Percentiles rank a stretch among this genome's conserved stretches.
Evolutionary conservation across 1,140 invertebrate species (phyloP).

Genomic region (Venturia canescens): DNA sequence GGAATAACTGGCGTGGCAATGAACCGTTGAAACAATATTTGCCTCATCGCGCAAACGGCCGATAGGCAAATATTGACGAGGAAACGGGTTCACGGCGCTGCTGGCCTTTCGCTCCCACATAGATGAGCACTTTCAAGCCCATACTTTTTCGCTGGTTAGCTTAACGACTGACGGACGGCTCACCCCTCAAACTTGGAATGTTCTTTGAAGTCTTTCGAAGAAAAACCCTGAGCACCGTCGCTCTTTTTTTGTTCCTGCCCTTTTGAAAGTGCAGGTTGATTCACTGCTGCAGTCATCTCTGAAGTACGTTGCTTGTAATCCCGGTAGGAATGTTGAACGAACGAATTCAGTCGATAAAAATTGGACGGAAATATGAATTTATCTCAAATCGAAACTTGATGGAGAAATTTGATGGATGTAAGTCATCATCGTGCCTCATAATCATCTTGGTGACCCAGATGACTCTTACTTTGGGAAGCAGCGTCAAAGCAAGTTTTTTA

Average conservation of each 20-base stretch:
- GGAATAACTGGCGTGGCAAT: conserved; percentile 19
- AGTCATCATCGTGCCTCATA: too few relatives aligned
- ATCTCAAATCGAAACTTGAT: too few relatives aligned
- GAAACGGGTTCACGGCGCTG: neutral
- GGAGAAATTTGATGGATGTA: too few relatives aligned
- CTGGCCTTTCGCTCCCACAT: neutral
- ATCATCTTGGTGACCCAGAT: too few relatives aligned
- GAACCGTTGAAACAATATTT: conserved; percentile 22
- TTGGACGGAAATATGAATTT: too few relatives aligned
- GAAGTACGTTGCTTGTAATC: neutral
- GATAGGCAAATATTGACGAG: conserved; percentile 5
- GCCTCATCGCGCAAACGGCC: conserved; percentile 16
- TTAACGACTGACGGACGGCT: neutral
- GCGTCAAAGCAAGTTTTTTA: neutral
- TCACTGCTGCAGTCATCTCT: neutral
- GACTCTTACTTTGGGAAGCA: neutral
- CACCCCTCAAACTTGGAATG: neutral
- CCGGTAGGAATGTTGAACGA: neutral
- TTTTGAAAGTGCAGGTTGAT: neutral
- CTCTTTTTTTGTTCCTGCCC: neutral
- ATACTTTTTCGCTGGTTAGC: conserved; percentile 6
- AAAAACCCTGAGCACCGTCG: neutral
- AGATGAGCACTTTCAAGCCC: neutral
- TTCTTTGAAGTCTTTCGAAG: neutral
- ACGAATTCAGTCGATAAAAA: neutral